Conservation (phyloP, 1,140 invertebrate genomes). For the Nephotettix cincticeps region DNA sequence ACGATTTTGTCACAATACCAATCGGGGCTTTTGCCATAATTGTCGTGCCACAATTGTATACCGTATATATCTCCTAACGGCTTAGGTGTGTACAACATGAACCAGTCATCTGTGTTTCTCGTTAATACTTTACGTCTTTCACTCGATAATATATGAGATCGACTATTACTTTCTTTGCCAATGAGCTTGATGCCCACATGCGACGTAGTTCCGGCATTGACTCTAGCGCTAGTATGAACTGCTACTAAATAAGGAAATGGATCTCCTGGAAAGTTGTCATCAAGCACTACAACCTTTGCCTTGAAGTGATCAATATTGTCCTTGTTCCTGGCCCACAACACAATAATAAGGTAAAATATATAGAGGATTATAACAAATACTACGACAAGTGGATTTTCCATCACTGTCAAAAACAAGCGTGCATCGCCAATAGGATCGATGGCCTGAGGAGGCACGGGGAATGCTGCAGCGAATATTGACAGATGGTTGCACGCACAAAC, state of each 20-base stretch:
- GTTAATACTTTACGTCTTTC: neutral
- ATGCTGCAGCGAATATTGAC: neutral
- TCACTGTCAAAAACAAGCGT: neutral
- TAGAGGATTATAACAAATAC: neutral
- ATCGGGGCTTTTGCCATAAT: neutral
- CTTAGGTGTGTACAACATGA: neutral
- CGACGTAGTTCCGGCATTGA: neutral
- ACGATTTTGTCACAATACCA: neutral
- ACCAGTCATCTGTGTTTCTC: neutral
- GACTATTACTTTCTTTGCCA: neutral
- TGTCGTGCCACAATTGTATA: neutral
- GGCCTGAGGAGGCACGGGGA: neutral
- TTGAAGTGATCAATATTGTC: neutral
- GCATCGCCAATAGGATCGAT: neutral
- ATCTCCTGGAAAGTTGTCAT: constrained; percentile 10
- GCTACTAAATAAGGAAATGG: neutral
- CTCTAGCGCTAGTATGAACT: neutral
- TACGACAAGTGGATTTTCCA: neutral
- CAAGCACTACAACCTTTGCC: neutral
- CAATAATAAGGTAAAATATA: neutral
- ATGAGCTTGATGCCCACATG: neutral
- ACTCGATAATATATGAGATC: neutral
- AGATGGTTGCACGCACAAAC: neutral
- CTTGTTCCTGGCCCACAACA: neutral
- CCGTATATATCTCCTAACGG: neutral